phyloP scores from a whole-genome alignment of 2,888 invertebrate species.

The Exephanes ischioxanthus region DNA sequence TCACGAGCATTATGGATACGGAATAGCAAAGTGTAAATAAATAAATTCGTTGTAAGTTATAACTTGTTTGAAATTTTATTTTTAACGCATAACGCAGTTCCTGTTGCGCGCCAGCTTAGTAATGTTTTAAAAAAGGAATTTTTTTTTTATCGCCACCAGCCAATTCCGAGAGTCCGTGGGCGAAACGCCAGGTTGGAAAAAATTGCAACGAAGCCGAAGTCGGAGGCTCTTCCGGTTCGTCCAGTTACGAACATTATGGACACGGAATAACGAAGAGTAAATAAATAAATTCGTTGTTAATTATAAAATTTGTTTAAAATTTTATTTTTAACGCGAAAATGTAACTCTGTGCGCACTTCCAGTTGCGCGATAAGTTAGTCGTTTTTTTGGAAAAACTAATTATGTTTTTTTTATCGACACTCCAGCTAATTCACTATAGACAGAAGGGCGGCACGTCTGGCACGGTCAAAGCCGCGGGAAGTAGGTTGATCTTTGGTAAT shows the following conservation, averaged over 20 bases:
- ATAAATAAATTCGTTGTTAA: background rate
- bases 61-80: constrained; percentile 4
- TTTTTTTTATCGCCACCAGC: no score
- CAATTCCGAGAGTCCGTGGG: constrained; percentile 34
- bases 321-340: background rate
- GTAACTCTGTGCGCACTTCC: background rate
- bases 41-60: background rate
- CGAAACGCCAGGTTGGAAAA: constrained; percentile 73
- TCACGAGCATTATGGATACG: constrained; percentile 49
- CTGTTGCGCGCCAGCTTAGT: no score
- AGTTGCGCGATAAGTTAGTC: no score
- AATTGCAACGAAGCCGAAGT: constrained; percentile 1
- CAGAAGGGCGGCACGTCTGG: constrained; percentile 17
- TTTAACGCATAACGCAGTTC: no score
- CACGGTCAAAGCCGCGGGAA: constrained; percentile 56
- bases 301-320: background rate
- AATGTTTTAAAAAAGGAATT: no score
- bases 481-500: constrained; percentile 70
- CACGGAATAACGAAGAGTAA: constrained; percentile 43
- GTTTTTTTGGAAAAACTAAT: background rate
- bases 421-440: constrained; percentile 21
- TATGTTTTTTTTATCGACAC: background rate
- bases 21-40: constrained; percentile 46
- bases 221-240: background rate
- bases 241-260: constrained; percentile 46